A percentile compares a stretch with the other conserved stretches of the same genome.
phyloP scores from a whole-genome alignment of 2,113 vertebrate species.

The Ancistrus triradiatus region DNA sequence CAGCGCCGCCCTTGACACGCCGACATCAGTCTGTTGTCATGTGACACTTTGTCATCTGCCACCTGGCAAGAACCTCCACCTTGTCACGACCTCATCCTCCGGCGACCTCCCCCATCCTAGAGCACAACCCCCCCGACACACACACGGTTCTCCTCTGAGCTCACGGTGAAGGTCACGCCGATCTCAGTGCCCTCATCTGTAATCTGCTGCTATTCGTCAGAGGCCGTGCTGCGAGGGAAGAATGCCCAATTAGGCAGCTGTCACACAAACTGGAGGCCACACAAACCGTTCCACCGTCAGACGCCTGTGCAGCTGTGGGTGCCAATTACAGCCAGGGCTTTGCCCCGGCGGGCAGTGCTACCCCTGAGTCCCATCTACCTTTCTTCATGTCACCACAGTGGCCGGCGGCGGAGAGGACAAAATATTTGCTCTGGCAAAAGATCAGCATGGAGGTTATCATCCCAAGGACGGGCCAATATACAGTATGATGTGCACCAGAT shows the following conservation, averaged over 20 bases:
- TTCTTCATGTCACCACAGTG: not conserved
- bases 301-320: constrained; percentile 84
- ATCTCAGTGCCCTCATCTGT: constrained; percentile 98
- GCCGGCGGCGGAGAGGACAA: not conserved
- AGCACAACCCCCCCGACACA: constrained; percentile 45
- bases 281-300: constrained; percentile 76
- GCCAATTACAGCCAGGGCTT: constrained; percentile 70
- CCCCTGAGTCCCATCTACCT: not conserved
- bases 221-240: constrained; percentile 91
- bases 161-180: constrained; percentile 91
- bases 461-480: not conserved
- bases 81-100: constrained; percentile 84
- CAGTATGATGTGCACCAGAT: too few relatives aligned
- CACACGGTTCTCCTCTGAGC: too few relatives aligned
- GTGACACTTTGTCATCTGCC: constrained; percentile 90
- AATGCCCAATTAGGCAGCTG: constrained; percentile 99
- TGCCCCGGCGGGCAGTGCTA: not conserved
- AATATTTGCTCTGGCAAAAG: not conserved
- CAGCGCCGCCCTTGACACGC: constrained; percentile 85
- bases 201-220: constrained; percentile 98
- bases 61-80: constrained; percentile 78
- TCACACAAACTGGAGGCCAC: constrained; percentile 87
- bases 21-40: constrained; percentile 84
- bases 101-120: constrained; percentile 72
- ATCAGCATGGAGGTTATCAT: constrained; percentile 2